Evolutionary conservation across 2,113 vertebrate species (phyloP), one percentile per base, ranked within the genome.

Genomic region (Larimichthys polyactis): DNA sequence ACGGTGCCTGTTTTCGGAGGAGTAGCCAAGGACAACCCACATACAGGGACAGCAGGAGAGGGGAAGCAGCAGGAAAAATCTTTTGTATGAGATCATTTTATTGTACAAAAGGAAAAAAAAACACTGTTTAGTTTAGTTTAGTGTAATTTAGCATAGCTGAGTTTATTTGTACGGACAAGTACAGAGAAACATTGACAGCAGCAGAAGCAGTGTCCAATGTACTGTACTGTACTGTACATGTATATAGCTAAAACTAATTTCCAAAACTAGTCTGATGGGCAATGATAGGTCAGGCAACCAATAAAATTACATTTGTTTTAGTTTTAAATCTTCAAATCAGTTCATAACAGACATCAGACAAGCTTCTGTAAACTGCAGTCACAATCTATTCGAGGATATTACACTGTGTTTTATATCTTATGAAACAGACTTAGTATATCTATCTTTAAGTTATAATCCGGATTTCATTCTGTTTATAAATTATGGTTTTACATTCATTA

Each of bases 21-120:
- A 71, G 72, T 74, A 24, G 86, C 66, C 1, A 93, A 91, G 54
- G 83, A 89, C 48, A 93, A 74, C 66, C 73, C 90, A 67, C 65
- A 24, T 0, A 1, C 85, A 2, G 79, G 4, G 2, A 60, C 79
- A 17, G 69, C 89, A 52, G 91, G 82, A 58, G 94, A 92, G 5
- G 92, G 20, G 43, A 93, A 93, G 79, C 83, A 89, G 59, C 87
- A 79, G 43, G 95, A 94, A 40, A 95, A 94, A 52, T 92, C 93
- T 17, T 95, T 94, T 64, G 94, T 95, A 51, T 95, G 76, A 95
- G 63, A 36, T 71, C 11, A 36, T 55, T 77, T 69, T 32, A 43
- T 65, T 27, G 8, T 11, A 78, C 66, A 43, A 40, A 40, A 40
- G 27, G 27, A 27, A 27, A 27, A 27, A 7, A 40, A 40, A 40